Base-by-base conservation (phyloP, 2,888 invertebrate species). In the Heteromurus nitidus region DNA sequence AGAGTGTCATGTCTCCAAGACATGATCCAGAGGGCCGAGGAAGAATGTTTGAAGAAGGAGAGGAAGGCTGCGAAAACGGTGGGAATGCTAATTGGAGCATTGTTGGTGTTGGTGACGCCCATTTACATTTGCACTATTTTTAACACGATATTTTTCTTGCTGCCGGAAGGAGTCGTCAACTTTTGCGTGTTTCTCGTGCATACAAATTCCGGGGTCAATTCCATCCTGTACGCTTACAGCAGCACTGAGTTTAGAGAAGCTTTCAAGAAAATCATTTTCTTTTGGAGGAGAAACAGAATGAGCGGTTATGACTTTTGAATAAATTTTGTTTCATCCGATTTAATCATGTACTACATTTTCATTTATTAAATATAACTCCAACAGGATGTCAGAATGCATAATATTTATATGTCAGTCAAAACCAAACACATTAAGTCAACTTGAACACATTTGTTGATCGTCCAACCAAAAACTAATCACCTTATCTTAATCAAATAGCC, bases 41-140 rank as follows among this genome's bases (percentile, higher is more conserved):
- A 69, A 20, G 18, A 28, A 2, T 28, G 22, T 2, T 31, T 69
- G 7, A 7, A n/a, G 11, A 2, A 11, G 31, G 69, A 69, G 22
- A 30, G 69, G 36, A 69, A n/a, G 31, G 55, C 69, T 9, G 53
- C 55, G n/a, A 69, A 50, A 69, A 69, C 28, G 3, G n/a, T 69
- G 28, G 53, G 69, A 1, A 16, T 50, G 3, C 16, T 69, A 2
- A 53, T 69, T 30, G 69, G 69, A 26, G 28, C 69, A 18, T 69
- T 50, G 50, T 16, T 50, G 2, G 22, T 53, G 3, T 28, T 28
- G 1, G n/a, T 28, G 16, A 50, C 31, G 5, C 69, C 69, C 3
- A 9, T 69, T 44, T 53, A 24, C 16, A 53, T 69, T 18, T n/a
- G 24, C 24, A 11, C 44, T 44, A 7, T 3, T 22, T 50, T 68